Evolutionary conservation across 2,888 invertebrate genomes (phyloP).

Genomic region (Sycophila texana): DNA sequence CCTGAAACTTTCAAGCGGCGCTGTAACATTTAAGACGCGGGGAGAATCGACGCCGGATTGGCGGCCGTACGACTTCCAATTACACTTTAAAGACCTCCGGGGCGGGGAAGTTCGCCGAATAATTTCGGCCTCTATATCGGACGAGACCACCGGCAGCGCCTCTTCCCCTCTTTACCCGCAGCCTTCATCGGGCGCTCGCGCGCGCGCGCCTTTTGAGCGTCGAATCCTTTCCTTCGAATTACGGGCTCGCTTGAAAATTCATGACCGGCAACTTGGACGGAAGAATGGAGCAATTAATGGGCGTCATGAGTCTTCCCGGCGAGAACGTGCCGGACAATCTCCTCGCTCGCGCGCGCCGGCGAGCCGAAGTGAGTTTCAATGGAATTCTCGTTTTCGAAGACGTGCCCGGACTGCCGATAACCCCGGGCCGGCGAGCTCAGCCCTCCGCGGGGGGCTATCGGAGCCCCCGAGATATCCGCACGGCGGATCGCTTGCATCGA

Average conservation of each 20-base stretch:
- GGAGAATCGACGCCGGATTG: conserved; percentile 9
- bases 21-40: conserved; percentile 31
- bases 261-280: conserved; percentile 62
- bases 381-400: conserved; percentile 67
- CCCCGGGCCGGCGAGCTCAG: not conserved
- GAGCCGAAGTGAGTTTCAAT: conserved; percentile 63
- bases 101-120: conserved; percentile 34
- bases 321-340: conserved; percentile 60
- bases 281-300: conserved; percentile 69
- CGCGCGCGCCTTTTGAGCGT: conserved; percentile 45
- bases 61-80: conserved; percentile 29
- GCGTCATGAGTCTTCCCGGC: conserved; percentile 63
- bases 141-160: not conserved
- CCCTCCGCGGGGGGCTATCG: not conserved
- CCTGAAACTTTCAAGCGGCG: conserved; percentile 11
- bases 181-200: conserved; percentile 9
- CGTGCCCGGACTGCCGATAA: conserved; percentile 63
- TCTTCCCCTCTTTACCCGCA: too few species aligned
- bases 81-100: conserved; percentile 47
- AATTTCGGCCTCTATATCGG: conserved; percentile 20
- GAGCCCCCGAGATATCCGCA: not conserved
- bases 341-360: conserved; percentile 26
- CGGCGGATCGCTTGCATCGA: conserved; percentile 6
- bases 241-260: conserved; percentile 64
- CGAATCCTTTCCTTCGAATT: conserved; percentile 60